These are phyloP conservation scores for Gallinago jamesoni DNA, from an alignment of 2,113 vertebrate species.

Conservation along the genomic window DNA sequence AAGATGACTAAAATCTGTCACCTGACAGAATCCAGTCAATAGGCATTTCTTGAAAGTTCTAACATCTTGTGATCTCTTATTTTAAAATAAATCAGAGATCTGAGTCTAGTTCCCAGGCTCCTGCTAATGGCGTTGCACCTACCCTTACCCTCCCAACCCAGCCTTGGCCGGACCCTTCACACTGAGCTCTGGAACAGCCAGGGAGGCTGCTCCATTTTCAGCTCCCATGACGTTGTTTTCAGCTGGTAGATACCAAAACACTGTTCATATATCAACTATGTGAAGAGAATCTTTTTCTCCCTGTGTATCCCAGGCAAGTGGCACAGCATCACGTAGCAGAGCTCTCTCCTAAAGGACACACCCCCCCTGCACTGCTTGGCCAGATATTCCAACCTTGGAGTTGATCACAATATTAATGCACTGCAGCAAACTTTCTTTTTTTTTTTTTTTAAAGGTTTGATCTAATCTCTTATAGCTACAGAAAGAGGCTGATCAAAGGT, in stretches of 20 bases:
- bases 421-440: neutral
- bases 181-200: fast-evolving
- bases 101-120: neutral
- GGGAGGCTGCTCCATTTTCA: neutral
- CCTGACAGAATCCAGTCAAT: neutral
- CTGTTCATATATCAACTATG: neutral
- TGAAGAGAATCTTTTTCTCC: neutral
- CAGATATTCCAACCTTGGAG: neutral
- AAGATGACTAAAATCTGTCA: neutral
- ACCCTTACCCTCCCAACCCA: neutral
- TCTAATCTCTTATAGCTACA: constrained; percentile 64
- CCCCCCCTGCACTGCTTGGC: neutral
- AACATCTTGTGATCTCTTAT: neutral
- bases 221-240: neutral
- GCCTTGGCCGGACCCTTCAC: neutral
- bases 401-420: neutral
- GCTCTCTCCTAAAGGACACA: neutral
- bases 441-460: neutral
- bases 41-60: neutral
- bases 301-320: neutral
- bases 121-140: fast-evolving
- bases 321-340: neutral
- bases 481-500: constrained; percentile 63
- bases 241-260: neutral
- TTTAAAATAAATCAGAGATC: neutral